Base-by-base conservation (phyloP, 2,888 invertebrate genomes). In the Agriopis marginaria region DNA sequence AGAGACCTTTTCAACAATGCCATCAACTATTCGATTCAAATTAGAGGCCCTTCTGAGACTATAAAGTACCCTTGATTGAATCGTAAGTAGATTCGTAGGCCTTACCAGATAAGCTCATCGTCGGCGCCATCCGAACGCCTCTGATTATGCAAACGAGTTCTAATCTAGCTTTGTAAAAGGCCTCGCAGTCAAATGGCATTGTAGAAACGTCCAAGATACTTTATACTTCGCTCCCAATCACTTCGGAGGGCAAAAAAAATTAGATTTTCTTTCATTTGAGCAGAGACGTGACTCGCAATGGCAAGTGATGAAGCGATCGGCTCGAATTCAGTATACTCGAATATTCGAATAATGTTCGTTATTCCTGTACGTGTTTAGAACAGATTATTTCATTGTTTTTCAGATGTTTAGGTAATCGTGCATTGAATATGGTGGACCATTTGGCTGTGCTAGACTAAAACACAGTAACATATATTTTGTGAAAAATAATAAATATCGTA, bases 181-280 rank as follows among this genome's bases (percentile, higher is more conserved):
- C 73, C 80, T 81, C 84, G 76, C 81, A 85, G 85, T 88, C 86
- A 87, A 87, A 88, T 82, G 77, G 79, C 83, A 84, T 83, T 86
- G 84, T 84, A 77, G 78, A 80, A 81, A 81, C 75, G 81, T 82
- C 82, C 77, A 70, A 83, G 80, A 83, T 83, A 87, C 83, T 86
- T 87, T 85, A 86, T 85, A 84, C 81, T 81, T 83, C 78, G 81
- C 75, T 77, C 79, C 86, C 88, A 89, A 89, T 88, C 88, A 88
- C 85, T 86, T 83, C 75, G 78, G 81, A 78, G 81, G 80, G 84
- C 81, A 83, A 84, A 87, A 88, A 88, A 87, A 90, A 90, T 89
- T 89, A 89, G 88, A 90, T 90, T 89, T 88, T 87, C 87, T 86
- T 87, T 90, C 89, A 90, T 90, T 89, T 88, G 88, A 85, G 83